Percentiles rank a stretch among this genome's conserved stretches.
phyloP scores from a whole-genome alignment of 2,113 vertebrate species.

The Xyliphius kryptos region DNA sequence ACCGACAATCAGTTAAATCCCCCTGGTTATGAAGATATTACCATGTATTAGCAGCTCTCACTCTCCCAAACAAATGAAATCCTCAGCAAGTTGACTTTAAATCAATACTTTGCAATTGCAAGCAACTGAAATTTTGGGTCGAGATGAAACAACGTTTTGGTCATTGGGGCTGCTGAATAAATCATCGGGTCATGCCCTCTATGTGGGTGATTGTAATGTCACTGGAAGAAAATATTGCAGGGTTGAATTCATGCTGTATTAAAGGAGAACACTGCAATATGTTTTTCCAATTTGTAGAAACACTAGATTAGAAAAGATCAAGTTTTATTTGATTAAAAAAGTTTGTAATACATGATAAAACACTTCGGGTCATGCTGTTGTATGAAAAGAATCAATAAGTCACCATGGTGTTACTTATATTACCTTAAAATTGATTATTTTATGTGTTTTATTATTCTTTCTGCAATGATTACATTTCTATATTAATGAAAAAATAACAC shows the following conservation, averaged over 20 bases:
- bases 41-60: slow-evolving; percentile 81
- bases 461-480: too few relatives aligned
- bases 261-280: slow-evolving; percentile 21
- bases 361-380: background rate
- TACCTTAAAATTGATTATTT: too few relatives aligned
- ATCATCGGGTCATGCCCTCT: slow-evolving; percentile 22
- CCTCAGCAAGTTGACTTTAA: slow-evolving; percentile 79
- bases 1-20: slow-evolving; percentile 54
- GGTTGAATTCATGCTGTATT: slow-evolving; percentile 11
- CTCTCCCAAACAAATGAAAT: slow-evolving; percentile 57
- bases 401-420: too few relatives aligned
- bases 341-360: slow-evolving; percentile 1
- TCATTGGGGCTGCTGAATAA: slow-evolving; percentile 23
- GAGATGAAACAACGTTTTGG: slow-evolving; percentile 31
- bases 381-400: too few relatives aligned
- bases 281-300: background rate
- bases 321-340: slow-evolving; percentile 3
- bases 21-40: slow-evolving; percentile 79
- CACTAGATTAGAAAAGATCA: slow-evolving; percentile 4
- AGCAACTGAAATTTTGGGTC: slow-evolving; percentile 40
- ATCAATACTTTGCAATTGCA: slow-evolving; percentile 90
- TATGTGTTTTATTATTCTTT: too few relatives aligned
- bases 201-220: slow-evolving; percentile 9
- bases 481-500: too few relatives aligned
- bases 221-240: slow-evolving; percentile 22